These are phyloP conservation scores for Clupea harengus DNA, from an alignment of 2,113 vertebrate species.

Conservation along the genomic window DNA sequence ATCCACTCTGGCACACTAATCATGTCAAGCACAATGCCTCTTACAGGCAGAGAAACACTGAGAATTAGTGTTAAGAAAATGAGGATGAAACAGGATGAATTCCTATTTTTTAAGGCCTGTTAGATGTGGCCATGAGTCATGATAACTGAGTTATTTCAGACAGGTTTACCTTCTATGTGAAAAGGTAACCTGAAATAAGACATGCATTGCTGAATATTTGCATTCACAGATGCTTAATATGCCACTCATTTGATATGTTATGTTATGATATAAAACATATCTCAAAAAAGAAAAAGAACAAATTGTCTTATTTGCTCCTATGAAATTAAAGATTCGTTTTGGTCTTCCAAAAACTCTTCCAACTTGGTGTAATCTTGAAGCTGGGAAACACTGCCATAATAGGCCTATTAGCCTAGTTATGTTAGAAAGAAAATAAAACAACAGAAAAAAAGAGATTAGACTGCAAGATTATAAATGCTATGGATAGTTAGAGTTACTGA, in stretches of 20 bases:
- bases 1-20: neutral
- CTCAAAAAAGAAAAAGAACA: too few species aligned
- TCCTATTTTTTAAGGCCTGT: neutral
- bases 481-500: too few species aligned
- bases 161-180: neutral
- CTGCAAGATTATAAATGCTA: too few species aligned
- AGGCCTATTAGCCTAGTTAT: too few species aligned
- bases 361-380: too few species aligned
- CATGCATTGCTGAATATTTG: neutral
- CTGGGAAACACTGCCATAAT: too few species aligned
- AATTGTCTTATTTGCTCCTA: too few species aligned
- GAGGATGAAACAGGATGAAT: constrained; percentile 6
- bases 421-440: too few species aligned
- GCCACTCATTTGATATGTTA: neutral
- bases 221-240: neutral
- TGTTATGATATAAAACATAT: too few species aligned
- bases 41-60: neutral
- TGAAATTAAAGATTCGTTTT: too few species aligned
- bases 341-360: too few species aligned
- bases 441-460: too few species aligned
- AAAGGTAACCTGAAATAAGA: neutral
- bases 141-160: neutral
- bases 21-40: neutral
- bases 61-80: neutral
- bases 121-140: neutral